These are phyloP conservation scores for Lycaena phlaeas DNA, from an alignment of 2,888 invertebrate genomes.

Conservation along the genomic window DNA sequence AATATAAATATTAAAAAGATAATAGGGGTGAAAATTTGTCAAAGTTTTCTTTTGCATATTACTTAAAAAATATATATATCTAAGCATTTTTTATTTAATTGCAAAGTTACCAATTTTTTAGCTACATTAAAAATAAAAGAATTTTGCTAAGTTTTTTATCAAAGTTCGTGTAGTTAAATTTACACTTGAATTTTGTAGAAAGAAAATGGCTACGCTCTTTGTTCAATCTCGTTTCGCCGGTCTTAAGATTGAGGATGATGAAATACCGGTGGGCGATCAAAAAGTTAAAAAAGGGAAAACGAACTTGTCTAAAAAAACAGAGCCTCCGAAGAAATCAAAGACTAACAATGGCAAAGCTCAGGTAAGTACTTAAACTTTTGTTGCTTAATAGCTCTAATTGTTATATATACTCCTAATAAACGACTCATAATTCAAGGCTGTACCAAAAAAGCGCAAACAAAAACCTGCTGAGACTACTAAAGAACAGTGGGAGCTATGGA, in stretches of 20 bases:
- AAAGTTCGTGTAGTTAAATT: no score
- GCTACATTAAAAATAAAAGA: no score
- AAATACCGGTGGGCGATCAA: constrained; percentile 47
- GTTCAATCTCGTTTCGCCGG: constrained; percentile 83
- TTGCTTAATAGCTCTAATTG: no score
- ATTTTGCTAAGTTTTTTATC: no score
- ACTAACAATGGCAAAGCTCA: constrained; percentile 36
- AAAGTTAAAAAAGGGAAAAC: constrained; percentile 55
- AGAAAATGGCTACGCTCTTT: constrained; percentile 75
- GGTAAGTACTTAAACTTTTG: constrained; percentile 19
- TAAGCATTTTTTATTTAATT: no score
- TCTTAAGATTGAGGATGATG: constrained; percentile 82
- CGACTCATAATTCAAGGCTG: constrained; percentile 23
- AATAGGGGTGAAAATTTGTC: no score
- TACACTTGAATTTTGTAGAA: constrained; percentile 12
- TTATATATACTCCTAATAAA: constrained; percentile 10
- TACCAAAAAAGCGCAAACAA: constrained; percentile 58
- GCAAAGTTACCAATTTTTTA: no score
- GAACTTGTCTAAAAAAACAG: constrained; percentile 38
- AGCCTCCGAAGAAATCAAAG: constrained; percentile 46
- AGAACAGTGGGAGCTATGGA: constrained; percentile 83
- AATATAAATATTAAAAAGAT: no score
- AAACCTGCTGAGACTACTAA: constrained; percentile 50
- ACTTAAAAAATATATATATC: no score
- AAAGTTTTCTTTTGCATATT: no score